These are phyloP conservation scores for Chrysotoxum bicinctum DNA, from an alignment of 2,888 invertebrate species.

Conservation along the genomic window DNA sequence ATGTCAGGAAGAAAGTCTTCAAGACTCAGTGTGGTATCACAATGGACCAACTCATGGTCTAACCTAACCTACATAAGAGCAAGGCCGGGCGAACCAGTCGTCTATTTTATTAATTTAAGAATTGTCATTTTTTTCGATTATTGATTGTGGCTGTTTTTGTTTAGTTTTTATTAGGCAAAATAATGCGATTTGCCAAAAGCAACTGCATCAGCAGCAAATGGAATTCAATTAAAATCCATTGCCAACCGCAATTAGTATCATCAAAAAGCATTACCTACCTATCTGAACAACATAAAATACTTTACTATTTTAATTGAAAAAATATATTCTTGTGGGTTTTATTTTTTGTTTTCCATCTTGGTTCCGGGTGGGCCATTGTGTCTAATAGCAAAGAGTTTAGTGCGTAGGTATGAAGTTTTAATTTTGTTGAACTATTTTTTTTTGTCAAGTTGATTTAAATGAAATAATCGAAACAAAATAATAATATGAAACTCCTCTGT, in stretches of 20 bases:
- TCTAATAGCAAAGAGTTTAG: too few species aligned
- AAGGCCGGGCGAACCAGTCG: too few species aligned
- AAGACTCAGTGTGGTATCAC: too few species aligned
- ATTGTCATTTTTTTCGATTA: not conserved
- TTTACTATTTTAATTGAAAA: conserved; percentile 6
- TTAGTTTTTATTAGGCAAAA: not conserved
- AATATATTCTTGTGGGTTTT: not conserved
- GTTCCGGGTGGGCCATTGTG: not conserved
- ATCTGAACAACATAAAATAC: not conserved
- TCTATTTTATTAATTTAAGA: too few species aligned
- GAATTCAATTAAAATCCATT: conserved; percentile 13
- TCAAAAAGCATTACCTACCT: not conserved
- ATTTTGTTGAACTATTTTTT: too few species aligned
- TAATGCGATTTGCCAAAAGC: not conserved
- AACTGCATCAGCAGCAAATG: conserved; percentile 6
- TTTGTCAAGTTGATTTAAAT: too few species aligned
- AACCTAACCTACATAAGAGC: too few species aligned
- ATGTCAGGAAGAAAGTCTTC: too few species aligned
- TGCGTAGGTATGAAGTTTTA: too few species aligned
- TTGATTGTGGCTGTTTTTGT: not conserved
- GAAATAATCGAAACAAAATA: too few species aligned
- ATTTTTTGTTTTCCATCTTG: not conserved
- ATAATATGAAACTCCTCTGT: too few species aligned
- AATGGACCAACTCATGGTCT: too few species aligned
- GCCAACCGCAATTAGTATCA: conserved; percentile 8